These are phyloP conservation scores for Sinonovacula constricta DNA, from an alignment of 1,140 invertebrate species.

Conservation along the genomic window DNA sequence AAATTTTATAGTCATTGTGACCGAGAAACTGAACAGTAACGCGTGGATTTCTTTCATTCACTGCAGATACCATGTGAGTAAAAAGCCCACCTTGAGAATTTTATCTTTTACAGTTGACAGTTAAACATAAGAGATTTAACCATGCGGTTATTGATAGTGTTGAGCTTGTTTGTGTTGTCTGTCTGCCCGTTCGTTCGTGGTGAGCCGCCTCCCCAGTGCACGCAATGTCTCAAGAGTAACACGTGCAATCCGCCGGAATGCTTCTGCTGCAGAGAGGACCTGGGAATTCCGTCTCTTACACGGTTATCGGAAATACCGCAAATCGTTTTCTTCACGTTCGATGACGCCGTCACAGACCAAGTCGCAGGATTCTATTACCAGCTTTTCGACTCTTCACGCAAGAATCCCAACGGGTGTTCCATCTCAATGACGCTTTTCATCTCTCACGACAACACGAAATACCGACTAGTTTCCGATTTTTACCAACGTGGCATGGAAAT, in stretches of 20 bases:
- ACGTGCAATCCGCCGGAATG: conserved; percentile 40
- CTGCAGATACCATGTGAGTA: too few species aligned
- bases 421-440: conserved; percentile 90
- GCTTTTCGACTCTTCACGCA: conserved; percentile 78
- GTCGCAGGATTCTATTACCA: conserved; percentile 59
- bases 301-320: conserved; percentile 65
- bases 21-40: too few species aligned
- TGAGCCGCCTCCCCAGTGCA: conserved; percentile 24
- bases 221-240: conserved; percentile 23
- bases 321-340: conserved; percentile 72
- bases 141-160: too few species aligned
- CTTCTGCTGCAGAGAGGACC: conserved; percentile 44
- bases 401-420: conserved; percentile 91
- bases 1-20: too few species aligned
- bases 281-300: background rate
- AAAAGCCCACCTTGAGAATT: too few species aligned
- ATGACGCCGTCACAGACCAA: conserved; percentile 67
- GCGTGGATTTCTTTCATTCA: too few species aligned
- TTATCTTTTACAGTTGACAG: too few species aligned
- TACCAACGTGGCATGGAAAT: conserved; percentile 93
- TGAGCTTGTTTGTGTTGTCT: too few species aligned
- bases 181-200: conserved; percentile 11
- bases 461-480: conserved; percentile 88
- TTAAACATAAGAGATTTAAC: too few species aligned
- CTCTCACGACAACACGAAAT: conserved; percentile 90